These are phyloP conservation scores for Orius laevigatus DNA, from an alignment of 1,140 invertebrate genomes.

Conservation along the genomic window DNA sequence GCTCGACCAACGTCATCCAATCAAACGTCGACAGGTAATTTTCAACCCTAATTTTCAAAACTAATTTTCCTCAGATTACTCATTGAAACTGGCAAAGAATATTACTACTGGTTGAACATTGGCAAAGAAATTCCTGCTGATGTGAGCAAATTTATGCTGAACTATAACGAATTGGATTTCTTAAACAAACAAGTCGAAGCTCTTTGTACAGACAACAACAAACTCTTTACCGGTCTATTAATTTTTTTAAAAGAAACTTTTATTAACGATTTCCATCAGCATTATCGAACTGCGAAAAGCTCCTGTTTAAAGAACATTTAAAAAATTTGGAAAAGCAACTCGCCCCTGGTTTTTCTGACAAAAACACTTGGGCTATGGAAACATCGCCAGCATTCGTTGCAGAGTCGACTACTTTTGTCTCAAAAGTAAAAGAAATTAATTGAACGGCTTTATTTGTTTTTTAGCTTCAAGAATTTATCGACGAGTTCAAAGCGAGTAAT, in stretches of 20 bases:
- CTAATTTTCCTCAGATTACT: too few relatives aligned
- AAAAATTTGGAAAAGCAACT: constrained; percentile 6
- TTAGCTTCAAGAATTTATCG: constrained; percentile 49
- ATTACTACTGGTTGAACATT: too few relatives aligned
- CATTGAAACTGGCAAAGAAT: too few relatives aligned
- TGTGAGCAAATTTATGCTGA: too few relatives aligned
- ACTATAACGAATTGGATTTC: too few relatives aligned
- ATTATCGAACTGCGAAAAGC: constrained; percentile 9
- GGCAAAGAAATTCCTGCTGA: too few relatives aligned
- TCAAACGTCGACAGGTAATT: constrained; percentile 58
- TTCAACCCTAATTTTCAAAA: too few relatives aligned
- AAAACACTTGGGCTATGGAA: constrained; percentile 1
- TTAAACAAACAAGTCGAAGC: too few relatives aligned
- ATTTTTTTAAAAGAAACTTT: too few relatives aligned
- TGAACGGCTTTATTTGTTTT: constrained; percentile 22
- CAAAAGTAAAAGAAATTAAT: constrained; percentile 1
- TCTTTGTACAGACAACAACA: too few relatives aligned
- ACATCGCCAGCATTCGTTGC: background rate
- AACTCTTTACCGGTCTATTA: too few relatives aligned
- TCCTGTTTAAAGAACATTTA: constrained; percentile 9
- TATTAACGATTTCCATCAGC: background rate
- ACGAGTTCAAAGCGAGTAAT: constrained; percentile 66
- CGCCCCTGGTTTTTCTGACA: constrained; percentile 1
- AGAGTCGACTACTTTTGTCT: constrained; percentile 2
- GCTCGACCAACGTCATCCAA: constrained; percentile 47